Percentiles rank a stretch among this genome's conserved stretches.
Conservation (phyloP, 2,113 vertebrate genomes). For the Python bivittatus region DNA sequence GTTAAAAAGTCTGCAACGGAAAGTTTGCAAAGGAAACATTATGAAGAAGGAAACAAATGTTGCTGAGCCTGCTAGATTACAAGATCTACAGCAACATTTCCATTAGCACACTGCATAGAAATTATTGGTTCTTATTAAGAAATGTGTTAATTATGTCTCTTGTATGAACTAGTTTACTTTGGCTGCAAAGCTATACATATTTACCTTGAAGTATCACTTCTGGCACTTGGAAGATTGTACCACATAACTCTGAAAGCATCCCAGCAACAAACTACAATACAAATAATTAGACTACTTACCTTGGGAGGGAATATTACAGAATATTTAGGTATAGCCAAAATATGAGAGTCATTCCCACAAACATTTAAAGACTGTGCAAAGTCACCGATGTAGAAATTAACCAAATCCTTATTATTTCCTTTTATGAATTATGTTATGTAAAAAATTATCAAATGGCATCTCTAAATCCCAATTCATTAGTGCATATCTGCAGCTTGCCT, state of each 20-base stretch:
- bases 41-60: background rate
- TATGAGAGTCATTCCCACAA: background rate
- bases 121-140: background rate
- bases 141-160: background rate
- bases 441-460: background rate
- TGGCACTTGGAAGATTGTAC: background rate
- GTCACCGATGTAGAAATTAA: background rate
- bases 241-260: background rate
- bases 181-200: background rate
- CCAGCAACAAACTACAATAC: background rate
- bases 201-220: background rate
- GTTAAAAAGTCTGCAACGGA: slow-evolving; percentile 2
- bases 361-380: background rate
- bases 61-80: slow-evolving; percentile 6
- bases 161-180: background rate
- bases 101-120: background rate
- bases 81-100: slow-evolving; percentile 14
- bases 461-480: background rate
- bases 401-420: background rate
- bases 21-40: slow-evolving; percentile 25
- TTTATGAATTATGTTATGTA: background rate
- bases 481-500: background rate
- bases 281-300: background rate
- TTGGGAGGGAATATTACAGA: background rate
- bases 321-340: background rate